Conservation (phyloP, 2,888 invertebrate genomes). For the Cerastis rubricosa region DNA sequence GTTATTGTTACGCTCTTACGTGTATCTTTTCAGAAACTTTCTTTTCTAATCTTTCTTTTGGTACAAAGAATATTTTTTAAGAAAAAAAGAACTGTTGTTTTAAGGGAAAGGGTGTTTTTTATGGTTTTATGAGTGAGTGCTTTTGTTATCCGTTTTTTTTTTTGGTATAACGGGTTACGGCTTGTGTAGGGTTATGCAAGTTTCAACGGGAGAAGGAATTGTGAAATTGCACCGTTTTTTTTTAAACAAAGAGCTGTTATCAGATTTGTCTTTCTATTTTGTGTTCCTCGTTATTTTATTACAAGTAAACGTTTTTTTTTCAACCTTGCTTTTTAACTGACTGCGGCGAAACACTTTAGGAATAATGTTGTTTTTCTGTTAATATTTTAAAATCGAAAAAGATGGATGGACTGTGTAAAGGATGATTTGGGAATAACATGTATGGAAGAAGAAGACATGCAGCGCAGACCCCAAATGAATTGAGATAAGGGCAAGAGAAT, state of each 20-base stretch:
- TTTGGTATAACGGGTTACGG: conserved; percentile 10
- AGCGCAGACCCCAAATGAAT: too few species aligned
- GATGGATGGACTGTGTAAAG: too few species aligned
- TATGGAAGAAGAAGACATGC: too few species aligned
- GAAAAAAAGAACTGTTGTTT: conserved; percentile 4
- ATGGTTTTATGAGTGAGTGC: conserved; percentile 19
- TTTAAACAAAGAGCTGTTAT: neutral
- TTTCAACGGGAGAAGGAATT: neutral
- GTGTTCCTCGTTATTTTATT: neutral
- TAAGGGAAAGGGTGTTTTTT: conserved; percentile 23
- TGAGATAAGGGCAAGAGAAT: too few species aligned
- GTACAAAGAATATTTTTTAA: conserved; percentile 4
- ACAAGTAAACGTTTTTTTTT: neutral
- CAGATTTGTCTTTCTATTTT: too few species aligned
- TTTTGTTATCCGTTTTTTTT: neutral
- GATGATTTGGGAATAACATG: too few species aligned
- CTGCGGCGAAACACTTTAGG: neutral
- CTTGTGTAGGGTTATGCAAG: neutral
- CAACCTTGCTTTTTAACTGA: neutral
- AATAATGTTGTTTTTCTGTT: too few species aligned
- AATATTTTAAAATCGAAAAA: too few species aligned
- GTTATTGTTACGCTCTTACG: conserved; percentile 69
- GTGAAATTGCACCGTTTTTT: neutral
- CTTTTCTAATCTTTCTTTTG: conserved; percentile 41
- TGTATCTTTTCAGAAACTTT: conserved; percentile 62